phyloP scores from a whole-genome alignment of 2,113 vertebrate species.

The Apteryx mantelli region DNA sequence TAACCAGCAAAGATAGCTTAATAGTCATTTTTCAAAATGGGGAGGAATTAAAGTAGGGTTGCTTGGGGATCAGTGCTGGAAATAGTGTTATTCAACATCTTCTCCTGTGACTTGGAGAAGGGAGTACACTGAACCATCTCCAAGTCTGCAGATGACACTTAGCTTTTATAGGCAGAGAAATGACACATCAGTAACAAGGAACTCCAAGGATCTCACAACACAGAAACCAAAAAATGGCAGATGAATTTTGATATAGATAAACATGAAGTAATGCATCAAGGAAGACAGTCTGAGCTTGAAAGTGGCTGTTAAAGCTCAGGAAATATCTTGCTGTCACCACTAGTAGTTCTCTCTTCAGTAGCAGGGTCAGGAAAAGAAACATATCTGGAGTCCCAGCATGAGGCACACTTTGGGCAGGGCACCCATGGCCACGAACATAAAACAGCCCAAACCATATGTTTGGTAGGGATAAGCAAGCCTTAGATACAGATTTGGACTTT shows the following conservation, averaged over 20 bases:
- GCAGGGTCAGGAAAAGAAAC: background rate
- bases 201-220: background rate
- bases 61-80: background rate
- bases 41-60: no score
- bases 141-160: no score
- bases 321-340: background rate
- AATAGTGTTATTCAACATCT: background rate
- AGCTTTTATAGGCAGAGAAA: no score
- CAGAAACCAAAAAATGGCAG: background rate
- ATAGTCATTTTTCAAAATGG: background rate
- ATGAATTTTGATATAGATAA: background rate
- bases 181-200: background rate
- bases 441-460: background rate
- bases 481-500: background rate
- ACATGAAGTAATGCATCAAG: no score
- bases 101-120: background rate
- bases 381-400: background rate
- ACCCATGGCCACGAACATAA: background rate
- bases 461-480: background rate
- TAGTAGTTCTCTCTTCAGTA: background rate
- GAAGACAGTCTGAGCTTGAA: background rate
- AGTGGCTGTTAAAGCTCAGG: background rate
- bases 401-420: background rate
- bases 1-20: background rate
- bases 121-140: background rate